Evolutionary conservation across 53 echinoderm and acorn worm species (phyloP), one percentile per base, ranked within the genome.

Genomic region (Astropecten irregularis): DNA sequence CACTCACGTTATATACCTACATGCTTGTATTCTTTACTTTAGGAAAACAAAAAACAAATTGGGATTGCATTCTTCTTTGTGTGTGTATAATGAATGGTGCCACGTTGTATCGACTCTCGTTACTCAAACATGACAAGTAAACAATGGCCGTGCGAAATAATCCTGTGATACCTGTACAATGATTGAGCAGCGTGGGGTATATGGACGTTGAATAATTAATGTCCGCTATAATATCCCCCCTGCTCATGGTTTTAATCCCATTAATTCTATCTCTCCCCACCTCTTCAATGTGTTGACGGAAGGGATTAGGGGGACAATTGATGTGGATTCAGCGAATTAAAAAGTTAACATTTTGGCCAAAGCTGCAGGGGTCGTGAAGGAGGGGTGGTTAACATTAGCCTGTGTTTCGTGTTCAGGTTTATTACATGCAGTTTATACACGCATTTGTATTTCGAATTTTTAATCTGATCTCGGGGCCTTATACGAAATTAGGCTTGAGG

Each of bases 151-250:
- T 71, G 71, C 32, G 52, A 51, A 71, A 71, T 35, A 52, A 71
- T 71, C 52, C 50, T 16, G 30, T 33, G 28, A 14, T n/a, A n/a
- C n/a, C n/a, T n/a, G n/a, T n/a, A n/a, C n/a, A n/a, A n/a, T n/a
- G n/a, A n/a, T n/a, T n/a, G n/a, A n/a, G n/a, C n/a, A n/a, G n/a
- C n/a, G n/a, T n/a, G n/a, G n/a, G n/a, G n/a, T n/a, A n/a, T n/a
- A n/a, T n/a, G n/a, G n/a, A n/a, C n/a, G n/a, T 21, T 66, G 66
- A 66, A 73, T 73, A 73, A 73, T 71, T 69, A 32, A 71, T 71
- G 71, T n/a, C 30, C 51, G 53, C 53, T 52, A 30, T 71, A 71
- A 18, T 32, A 16, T 35, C 36, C 35, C 10, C 35, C 66, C 9
- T 20, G 33, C 35, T 19, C 21, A 34, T 35, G 28, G 21, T 30